Percentiles rank a stretch among this genome's conserved stretches.
Evolutionary conservation across 2,888 invertebrate genomes (phyloP).

Genomic region (Xestia ashworthii): DNA sequence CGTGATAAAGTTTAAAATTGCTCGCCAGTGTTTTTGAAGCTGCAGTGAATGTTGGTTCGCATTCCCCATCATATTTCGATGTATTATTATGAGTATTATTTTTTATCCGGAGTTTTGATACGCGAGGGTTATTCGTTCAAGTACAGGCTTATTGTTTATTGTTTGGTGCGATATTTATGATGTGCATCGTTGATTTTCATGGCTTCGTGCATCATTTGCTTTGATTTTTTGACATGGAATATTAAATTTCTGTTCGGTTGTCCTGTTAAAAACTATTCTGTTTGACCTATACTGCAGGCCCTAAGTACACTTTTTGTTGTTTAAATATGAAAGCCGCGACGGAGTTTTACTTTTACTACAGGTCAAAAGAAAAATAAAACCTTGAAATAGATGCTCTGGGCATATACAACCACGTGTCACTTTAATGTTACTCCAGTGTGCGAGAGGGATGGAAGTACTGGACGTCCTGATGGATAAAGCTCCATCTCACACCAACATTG

Average conservation of each 20-base stretch:
- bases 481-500: background rate
- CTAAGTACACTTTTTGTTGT: background rate
- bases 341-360: background rate
- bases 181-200: conserved; percentile 58
- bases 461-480: background rate
- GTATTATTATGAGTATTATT: conserved; percentile 65
- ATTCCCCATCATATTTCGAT: conserved; percentile 63
- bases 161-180: conserved; percentile 63
- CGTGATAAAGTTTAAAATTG: conserved; percentile 34
- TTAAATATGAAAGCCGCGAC: background rate
- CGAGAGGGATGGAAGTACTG: background rate
- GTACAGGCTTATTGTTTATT: conserved; percentile 62
- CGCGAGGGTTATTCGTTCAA: conserved; percentile 51
- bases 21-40: background rate
- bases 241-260: conserved; percentile 7
- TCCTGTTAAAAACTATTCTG: background rate
- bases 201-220: conserved; percentile 50
- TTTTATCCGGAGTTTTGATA: conserved; percentile 55
- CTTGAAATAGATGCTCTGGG: background rate
- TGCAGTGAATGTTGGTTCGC: conserved; percentile 9
- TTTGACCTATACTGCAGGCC: no score
- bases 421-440: background rate
- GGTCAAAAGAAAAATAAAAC: background rate
- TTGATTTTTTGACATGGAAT: conserved; percentile 38
- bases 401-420: background rate